Evolutionary conservation across 2,888 invertebrate species (phyloP), one percentile per base, ranked within the genome.

Genomic region (Gastrophysa polygoni): DNA sequence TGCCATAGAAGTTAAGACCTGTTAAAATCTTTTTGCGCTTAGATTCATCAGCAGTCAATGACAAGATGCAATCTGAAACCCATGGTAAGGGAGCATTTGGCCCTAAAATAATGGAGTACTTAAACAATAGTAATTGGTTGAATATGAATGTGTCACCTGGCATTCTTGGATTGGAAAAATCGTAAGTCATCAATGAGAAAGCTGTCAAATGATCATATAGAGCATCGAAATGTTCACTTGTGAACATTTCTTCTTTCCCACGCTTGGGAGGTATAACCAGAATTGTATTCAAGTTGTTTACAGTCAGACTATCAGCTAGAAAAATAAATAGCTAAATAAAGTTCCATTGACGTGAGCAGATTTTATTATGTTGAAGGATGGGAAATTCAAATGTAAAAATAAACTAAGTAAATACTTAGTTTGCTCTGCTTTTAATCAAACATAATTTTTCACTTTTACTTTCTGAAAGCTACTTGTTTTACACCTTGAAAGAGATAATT

Each of bases 111-210:
- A n/a, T n/a, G n/a, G n/a, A n/a, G n/a, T n/a, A 38, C 6, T 38
- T 38, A 4, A 14, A 14, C 10, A 10, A 2, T 3, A 24, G 24
- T 7, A 24, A 7, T 24, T 24, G 3, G 24, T 24, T 28, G 28
- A 28, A 32, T 10, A 2, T 11, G 11, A 32, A 32, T 32, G 11
- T 32, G 16, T 74, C 76, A 88, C 91, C 93, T 73, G 93, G 93
- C 73, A 90, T 86, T 77, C 91, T 90, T 10, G 90, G 85, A 78
- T 83, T 91, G 1, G 96, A 96, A 81, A 88, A 97, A 80, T 98
- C 97, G 77, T 98, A 98, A 0, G 96, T 96, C 96, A 97, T 97
- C n/a, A 98, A 84, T 29, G 96, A 96, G 77, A 97, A 95, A 20
- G 89, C 92, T 73, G 91, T 90, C 0, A 97, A 88, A 78, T 89